Evolutionary conservation across 2,113 vertebrate genomes (phyloP).

Genomic region (Cyprinodon variegatus): DNA sequence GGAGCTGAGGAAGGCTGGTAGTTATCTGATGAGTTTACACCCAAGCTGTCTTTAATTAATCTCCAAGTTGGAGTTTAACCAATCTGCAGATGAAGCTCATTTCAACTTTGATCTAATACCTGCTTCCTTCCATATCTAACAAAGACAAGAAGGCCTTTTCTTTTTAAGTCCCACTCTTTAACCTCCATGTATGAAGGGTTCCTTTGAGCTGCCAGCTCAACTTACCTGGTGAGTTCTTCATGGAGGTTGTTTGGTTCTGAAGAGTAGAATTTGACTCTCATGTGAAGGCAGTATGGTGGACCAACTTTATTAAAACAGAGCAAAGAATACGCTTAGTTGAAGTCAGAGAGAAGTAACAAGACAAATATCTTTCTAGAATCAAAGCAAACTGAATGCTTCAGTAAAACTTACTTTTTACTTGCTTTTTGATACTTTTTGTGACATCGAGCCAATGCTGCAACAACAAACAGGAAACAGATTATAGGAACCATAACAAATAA

Average conservation of each 20-base stretch:
- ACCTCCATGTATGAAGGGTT: neutral
- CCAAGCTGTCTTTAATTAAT: too few relatives aligned
- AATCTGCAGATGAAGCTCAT: too few relatives aligned
- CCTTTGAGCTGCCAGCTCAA: neutral
- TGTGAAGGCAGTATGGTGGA: slow-evolving; percentile 96
- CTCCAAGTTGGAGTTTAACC: too few relatives aligned
- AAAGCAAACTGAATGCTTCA: neutral
- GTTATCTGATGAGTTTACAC: too few relatives aligned
- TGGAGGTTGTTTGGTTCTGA: slow-evolving; percentile 98
- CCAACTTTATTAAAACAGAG: slow-evolving; percentile 86
- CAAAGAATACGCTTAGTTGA: neutral
- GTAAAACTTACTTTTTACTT: slow-evolving; percentile 97
- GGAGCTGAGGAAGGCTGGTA: too few relatives aligned
- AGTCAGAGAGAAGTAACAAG: neutral
- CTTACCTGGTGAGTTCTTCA: slow-evolving; percentile 94
- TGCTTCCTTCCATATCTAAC: too few relatives aligned
- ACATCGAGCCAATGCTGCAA: slow-evolving; percentile 97
- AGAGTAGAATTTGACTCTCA: slow-evolving; percentile 98
- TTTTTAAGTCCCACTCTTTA: neutral
- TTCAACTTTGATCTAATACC: too few relatives aligned
- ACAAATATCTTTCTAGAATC: too few relatives aligned
- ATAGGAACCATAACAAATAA: slow-evolving; percentile 2
- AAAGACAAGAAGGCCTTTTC: too few relatives aligned
- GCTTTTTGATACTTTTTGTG: slow-evolving; percentile 99
- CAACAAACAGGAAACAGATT: slow-evolving; percentile 37